Evolutionary conservation across 1,140 invertebrate genomes (phyloP), one percentile per base, ranked within the genome.

Genomic region (Melanaphis sacchari): DNA sequence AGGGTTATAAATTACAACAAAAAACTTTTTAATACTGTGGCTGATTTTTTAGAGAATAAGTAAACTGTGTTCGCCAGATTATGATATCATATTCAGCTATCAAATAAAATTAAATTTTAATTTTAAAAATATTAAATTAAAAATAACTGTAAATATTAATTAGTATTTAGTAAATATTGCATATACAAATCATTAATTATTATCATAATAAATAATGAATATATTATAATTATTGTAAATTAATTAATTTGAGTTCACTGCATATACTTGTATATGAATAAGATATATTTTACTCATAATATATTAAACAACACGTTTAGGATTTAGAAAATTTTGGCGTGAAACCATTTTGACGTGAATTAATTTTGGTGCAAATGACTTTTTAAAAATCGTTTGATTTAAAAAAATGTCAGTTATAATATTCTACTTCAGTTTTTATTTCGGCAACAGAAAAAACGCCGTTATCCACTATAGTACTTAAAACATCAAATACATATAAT

Each of bases 1-100:
- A 24, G 46, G n/a, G 87, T 89, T 89, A 89, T 89, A 89, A 52
- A 52, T 52, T 52, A 52, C 46, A 52, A 89, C 46, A 89, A 89
- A 49, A 89, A 89, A 89, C 87, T 89, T 89, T 89, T 52, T 18
- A 52, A 22, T 52, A 26, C 46, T 89, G 46, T 52, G 46, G 46
- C 46, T 22, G 46, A 52, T 89, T 89, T 89, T 88, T 52, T 52
- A 36, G n/a, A 52, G 46, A 89, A 89, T 38, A 52, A 36, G n/a
- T 52, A 22, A 52, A 49, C 43, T 88, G 22, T 52, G 52, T 89
- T 89, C 38, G 8, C 15, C 46, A 52, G 87, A 89, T 89, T 89
- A 89, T 89, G 46, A 36, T 52, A 89, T 89, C 43, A 89, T 89
- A 36, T 38, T 26, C 46, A 89, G 87, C 36, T 9, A 38, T 8